Evolutionary conservation across 1,140 invertebrate species (phyloP), one percentile per base, ranked within the genome.

Genomic region (Dendrolimus kikuchii): DNA sequence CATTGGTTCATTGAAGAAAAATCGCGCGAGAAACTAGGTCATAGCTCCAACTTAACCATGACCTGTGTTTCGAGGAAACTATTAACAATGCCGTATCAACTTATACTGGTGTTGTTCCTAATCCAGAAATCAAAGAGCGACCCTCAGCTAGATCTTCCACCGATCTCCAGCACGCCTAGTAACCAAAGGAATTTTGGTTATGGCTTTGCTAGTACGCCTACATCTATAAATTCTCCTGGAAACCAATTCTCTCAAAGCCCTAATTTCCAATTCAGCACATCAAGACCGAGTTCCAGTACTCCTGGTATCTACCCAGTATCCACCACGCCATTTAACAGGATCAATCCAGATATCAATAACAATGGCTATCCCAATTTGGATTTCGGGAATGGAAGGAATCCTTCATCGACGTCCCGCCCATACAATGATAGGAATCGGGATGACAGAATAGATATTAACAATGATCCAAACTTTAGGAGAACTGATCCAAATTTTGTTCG

Each of bases 81-180:
- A 37, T 59, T 67, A 42, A 72, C 61, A 68, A 69, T 60, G 49
- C 72, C 66, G 61, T 55, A 69, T 38, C 64, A 70, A 55, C 23
- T 63, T 50, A 64, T 64, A 23, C 53, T 84, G 49, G 55, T 74
- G 9, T 57, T 82, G 46, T 56, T 84, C 10, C 44, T 70, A 40
- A 50, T 51, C 5, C 8, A 68, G n/a, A 42, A 69, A 9, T 66
- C 68, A 38, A 56, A 59, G 5, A 67, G 72, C 4, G 64, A 75
- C 42, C 88, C 89, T 1, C 90, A 90, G 59, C 68, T 90, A 41
- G 88, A 90, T 64, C 63, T 90, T 41, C 88, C 89, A 5, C 89
- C 88, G 4, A 64, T 77, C 47, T 87, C 87, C 3, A 71, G 62
- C 38, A 79, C 84, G 2, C 83, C 71, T 46, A 66, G 83, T 36